Conservation (phyloP, 2,888 invertebrate species). For the Mesorhabditis spiculigera region DNA sequence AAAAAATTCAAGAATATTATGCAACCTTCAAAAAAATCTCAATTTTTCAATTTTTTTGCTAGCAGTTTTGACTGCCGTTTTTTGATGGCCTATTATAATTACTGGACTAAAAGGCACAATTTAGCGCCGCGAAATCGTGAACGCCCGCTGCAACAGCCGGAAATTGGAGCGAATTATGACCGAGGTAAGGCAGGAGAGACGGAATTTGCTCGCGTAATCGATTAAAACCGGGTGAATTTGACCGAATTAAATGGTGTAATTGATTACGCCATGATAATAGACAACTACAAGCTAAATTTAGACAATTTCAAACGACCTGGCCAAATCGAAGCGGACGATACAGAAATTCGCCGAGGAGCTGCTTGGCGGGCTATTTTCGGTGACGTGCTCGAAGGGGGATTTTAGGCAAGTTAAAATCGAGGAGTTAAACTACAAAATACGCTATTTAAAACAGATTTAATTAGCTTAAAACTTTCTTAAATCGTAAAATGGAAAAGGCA, state of each 20-base stretch:
- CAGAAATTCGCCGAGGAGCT: conserved; percentile 16
- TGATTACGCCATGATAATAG: neutral
- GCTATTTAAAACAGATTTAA: no score
- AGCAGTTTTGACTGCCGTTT: no score
- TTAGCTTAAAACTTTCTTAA: no score
- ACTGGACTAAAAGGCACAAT: no score
- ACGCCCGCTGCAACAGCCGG: neutral
- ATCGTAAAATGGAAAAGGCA: no score
- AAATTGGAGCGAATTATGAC: neutral
- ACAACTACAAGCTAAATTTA: neutral
- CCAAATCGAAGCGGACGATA: conserved; percentile 15
- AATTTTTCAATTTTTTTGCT: no score
- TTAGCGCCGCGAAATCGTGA: neutral
- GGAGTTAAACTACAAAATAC: no score
- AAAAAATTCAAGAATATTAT: no score
- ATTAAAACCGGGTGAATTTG: neutral
- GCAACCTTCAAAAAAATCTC: no score
- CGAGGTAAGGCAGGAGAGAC: neutral
- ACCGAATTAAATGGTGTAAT: neutral
- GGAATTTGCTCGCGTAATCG: neutral
- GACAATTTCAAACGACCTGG: conserved; percentile 10
- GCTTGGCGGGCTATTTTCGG: conserved; percentile 12
- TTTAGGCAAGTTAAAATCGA: no score
- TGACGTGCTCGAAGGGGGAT: neutral
- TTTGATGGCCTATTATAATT: no score